These are phyloP conservation scores for Melangyna quadrimaculata DNA, from an alignment of 2,888 invertebrate genomes.

Conservation along the genomic window DNA sequence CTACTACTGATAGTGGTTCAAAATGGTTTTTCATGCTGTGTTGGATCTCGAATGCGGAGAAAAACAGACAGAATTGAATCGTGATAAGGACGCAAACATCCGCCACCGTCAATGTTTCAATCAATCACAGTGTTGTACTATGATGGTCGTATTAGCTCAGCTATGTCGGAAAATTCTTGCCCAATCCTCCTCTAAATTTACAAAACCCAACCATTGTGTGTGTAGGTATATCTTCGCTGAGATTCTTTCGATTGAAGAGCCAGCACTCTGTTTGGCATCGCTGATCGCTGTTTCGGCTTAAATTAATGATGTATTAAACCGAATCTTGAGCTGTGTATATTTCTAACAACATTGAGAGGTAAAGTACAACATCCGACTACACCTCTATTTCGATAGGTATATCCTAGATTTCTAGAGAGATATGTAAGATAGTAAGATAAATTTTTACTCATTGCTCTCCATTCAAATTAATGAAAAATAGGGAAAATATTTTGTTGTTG, in stretches of 20 bases:
- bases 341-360: too few relatives aligned
- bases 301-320: constrained; percentile 71
- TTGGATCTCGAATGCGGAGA: neutral
- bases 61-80: constrained; percentile 14
- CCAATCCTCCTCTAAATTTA: neutral
- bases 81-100: neutral
- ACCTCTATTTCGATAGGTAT: too few relatives aligned
- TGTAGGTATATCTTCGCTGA: neutral
- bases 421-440: constrained; percentile 48
- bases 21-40: constrained; percentile 7
- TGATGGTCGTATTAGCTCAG: neutral
- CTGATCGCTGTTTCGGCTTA: constrained; percentile 65
- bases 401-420: too few relatives aligned
- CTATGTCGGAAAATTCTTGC: neutral
- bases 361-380: too few relatives aligned
- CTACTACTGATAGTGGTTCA: neutral
- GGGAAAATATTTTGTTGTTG: constrained; percentile 67
- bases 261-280: constrained; percentile 56
- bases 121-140: constrained; percentile 54
- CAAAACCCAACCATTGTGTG: neutral
- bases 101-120: constrained; percentile 58
- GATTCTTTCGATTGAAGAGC: constrained; percentile 46
- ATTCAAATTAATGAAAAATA: constrained; percentile 67
- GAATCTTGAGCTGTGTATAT: constrained; percentile 33
- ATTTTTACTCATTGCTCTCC: constrained; percentile 67